A percentile compares a stretch with the other conserved stretches of the same genome.
phyloP scores from a whole-genome alignment of 2,113 vertebrate genomes.

The Ariopsis seemanni region DNA sequence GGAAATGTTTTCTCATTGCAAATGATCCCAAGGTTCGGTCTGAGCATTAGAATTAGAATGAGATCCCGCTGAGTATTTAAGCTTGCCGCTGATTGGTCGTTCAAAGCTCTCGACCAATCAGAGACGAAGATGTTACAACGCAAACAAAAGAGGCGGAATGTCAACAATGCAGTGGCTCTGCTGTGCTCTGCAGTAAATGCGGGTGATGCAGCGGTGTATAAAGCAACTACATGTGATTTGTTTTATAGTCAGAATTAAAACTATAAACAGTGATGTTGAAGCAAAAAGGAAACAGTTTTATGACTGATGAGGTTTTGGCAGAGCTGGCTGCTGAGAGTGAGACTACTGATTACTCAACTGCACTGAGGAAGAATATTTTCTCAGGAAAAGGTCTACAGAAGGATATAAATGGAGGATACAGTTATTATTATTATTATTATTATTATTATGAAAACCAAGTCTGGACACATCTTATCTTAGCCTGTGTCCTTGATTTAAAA shows the following conservation, averaged over 20 bases:
- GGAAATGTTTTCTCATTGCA: not conserved
- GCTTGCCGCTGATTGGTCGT: not conserved
- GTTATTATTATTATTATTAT: not conserved
- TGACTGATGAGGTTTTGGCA: not conserved
- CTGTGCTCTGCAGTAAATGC: not conserved
- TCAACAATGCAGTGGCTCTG: constrained; percentile 1
- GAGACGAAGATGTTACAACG: not conserved
- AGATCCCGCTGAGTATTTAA: constrained; percentile 5
- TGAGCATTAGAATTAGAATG: not conserved
- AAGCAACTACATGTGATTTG: not conserved
- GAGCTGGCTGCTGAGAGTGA: not conserved
- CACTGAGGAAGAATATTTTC: not conserved
- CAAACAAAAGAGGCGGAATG: not conserved
- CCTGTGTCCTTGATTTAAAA: too few species aligned
- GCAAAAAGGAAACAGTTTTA: not conserved
- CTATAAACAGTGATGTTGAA: too few species aligned
- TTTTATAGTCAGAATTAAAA: not conserved
- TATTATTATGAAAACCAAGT: not conserved
- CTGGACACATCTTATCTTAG: not conserved
- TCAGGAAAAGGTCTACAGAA: not conserved
- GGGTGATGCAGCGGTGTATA: not conserved
- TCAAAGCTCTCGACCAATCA: not conserved
- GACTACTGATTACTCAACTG: not conserved
- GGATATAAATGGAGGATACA: not conserved
- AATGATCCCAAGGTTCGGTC: not conserved